A percentile compares a stretch with the other conserved stretches of the same genome.
These are phyloP conservation scores for Piprites chloris DNA, from an alignment of 2,113 vertebrate species.

Conservation along the genomic window DNA sequence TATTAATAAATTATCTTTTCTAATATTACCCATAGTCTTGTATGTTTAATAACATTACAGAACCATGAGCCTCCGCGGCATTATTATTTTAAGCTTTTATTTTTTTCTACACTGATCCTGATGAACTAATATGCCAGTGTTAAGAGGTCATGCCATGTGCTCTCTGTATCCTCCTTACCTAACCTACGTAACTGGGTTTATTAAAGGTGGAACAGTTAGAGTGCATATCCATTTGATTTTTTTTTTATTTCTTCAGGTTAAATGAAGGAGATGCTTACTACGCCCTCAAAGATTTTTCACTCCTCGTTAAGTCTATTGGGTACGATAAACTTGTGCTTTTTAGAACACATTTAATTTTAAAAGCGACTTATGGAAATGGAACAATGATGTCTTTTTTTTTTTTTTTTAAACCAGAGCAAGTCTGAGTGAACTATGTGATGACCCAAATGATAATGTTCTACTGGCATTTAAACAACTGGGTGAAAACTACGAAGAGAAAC, in stretches of 20 bases:
- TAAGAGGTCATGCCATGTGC: not conserved
- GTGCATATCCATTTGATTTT: not conserved
- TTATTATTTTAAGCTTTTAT: not conserved
- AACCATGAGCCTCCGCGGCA: not conserved
- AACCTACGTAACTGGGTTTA: not conserved
- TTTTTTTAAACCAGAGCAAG: not conserved
- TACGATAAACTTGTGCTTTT: not conserved
- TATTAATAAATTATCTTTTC: not conserved
- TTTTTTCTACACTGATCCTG: not conserved
- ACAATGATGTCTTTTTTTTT: not conserved
- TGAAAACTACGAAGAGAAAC: not conserved
- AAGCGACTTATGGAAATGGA: not conserved
- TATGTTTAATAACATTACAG: not conserved
- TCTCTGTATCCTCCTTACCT: not conserved
- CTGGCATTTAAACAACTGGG: constrained; percentile 49
- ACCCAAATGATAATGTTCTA: constrained; percentile 10
- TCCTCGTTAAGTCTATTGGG: constrained; percentile 6
- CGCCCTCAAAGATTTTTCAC: not conserved
- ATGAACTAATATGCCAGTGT: not conserved
- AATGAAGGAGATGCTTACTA: constrained; percentile 40
- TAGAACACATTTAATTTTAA: not conserved
- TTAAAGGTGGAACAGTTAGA: not conserved
- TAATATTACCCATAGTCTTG: not conserved
- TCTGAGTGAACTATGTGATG: constrained; percentile 27
- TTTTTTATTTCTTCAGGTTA: not conserved